Percentiles rank a stretch among this genome's conserved stretches.
These are phyloP conservation scores for Phorcus lineatus DNA, from an alignment of 2,888 invertebrate genomes.

Conservation along the genomic window DNA sequence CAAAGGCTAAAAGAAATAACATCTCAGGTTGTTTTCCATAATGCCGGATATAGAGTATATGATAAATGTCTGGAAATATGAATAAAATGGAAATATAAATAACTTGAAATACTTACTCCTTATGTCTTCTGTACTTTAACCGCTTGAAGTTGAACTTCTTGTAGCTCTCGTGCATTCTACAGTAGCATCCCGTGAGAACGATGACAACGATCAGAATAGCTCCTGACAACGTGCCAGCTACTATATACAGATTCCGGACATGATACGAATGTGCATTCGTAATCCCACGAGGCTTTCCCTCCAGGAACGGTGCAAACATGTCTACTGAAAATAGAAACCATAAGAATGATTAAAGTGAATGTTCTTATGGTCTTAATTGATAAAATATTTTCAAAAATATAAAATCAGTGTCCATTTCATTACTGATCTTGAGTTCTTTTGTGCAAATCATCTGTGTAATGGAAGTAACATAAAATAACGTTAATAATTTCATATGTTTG, in stretches of 20 bases:
- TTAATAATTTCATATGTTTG: too few relatives aligned
- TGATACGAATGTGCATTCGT: constrained; percentile 60
- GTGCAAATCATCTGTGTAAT: too few relatives aligned
- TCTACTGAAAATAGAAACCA: constrained; percentile 48
- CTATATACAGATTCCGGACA: constrained; percentile 86
- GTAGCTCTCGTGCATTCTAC: constrained; percentile 84
- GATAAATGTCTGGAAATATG: too few relatives aligned
- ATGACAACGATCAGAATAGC: constrained; percentile 85
- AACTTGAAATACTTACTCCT: constrained; percentile 43
- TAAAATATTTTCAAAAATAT: too few relatives aligned
- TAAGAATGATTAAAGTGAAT: background rate
- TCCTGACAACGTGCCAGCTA: constrained; percentile 85
- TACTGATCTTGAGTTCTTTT: too few relatives aligned
- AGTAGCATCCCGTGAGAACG: constrained; percentile 87
- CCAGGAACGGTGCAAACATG: constrained; percentile 57
- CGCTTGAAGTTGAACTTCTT: constrained; percentile 32
- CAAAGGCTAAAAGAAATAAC: too few relatives aligned
- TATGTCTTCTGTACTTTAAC: constrained; percentile 36
- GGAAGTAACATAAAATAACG: too few relatives aligned
- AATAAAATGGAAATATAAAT: too few relatives aligned
- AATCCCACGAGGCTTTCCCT: constrained; percentile 38
- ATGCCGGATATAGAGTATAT: too few relatives aligned
- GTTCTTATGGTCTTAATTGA: too few relatives aligned
- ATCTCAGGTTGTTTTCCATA: too few relatives aligned
- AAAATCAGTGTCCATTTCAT: too few relatives aligned